Conservation (phyloP, 2,888 invertebrate genomes). For the Aproaerema taeniolella region DNA sequence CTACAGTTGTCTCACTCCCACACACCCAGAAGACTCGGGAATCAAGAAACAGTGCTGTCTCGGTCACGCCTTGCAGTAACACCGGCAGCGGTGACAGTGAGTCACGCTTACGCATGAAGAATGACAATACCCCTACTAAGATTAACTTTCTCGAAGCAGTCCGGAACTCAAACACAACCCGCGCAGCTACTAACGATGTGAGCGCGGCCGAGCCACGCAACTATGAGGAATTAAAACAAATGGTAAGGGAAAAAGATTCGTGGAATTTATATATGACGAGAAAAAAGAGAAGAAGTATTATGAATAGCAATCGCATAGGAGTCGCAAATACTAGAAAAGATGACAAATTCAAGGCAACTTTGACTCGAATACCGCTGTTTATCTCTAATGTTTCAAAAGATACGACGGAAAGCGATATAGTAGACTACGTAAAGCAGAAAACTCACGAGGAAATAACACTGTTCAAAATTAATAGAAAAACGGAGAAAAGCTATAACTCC, state of each 20-base stretch:
- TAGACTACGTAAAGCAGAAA: background rate
- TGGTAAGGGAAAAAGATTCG: background rate
- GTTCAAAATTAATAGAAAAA: conserved; percentile 4
- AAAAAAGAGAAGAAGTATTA: background rate
- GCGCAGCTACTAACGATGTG: background rate
- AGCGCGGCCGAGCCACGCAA: background rate
- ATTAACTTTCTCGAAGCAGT: background rate
- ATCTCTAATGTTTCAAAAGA: conserved; percentile 4
- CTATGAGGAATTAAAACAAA: background rate
- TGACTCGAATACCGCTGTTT: background rate
- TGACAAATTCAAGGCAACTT: conserved; percentile 1
- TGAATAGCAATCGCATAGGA: background rate
- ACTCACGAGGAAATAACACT: background rate
- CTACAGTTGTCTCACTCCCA: background rate
- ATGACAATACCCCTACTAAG: background rate
- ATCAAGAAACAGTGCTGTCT: background rate
- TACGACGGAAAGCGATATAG: conserved; percentile 3
- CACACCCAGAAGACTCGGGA: background rate
- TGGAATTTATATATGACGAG: background rate
- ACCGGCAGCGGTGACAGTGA: background rate
- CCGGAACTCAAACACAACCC: background rate
- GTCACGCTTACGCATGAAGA: background rate
- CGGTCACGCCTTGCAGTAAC: background rate
- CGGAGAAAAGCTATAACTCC: conserved; percentile 4
- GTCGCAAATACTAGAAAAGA: background rate